These are phyloP conservation scores for Peromyscus attwateri DNA, from an alignment of 2,797 vertebrate species.

Conservation along the genomic window DNA sequence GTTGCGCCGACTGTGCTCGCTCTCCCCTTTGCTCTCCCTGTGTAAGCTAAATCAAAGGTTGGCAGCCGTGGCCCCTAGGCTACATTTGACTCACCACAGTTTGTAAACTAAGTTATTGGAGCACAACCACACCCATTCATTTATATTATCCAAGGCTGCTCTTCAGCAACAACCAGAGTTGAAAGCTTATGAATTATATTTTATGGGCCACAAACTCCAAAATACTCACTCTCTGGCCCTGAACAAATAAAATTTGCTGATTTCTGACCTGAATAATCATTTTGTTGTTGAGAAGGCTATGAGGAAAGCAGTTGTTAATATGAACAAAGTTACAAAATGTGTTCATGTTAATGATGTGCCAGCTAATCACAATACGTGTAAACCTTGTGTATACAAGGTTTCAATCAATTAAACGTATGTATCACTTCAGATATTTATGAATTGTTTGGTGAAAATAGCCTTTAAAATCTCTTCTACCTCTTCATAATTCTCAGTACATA, in stretches of 20 bases:
- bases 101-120: conserved; percentile 49
- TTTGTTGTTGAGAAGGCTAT: conserved; percentile 11
- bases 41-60: conserved; percentile 54
- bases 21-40: conserved; percentile 53
- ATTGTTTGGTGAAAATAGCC: background rate
- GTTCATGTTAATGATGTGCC: fast-evolving
- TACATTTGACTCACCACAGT: conserved; percentile 25
- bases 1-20: conserved; percentile 37
- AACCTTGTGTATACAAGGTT: background rate
- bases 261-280: background rate
- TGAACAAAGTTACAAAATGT: background rate
- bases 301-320: background rate
- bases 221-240: background rate
- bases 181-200: background rate
- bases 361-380: no score
- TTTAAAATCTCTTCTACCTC: background rate
- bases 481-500: background rate
- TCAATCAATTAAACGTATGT: background rate
- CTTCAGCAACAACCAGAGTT: background rate
- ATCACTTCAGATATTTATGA: background rate
- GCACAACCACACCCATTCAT: background rate
- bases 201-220: background rate
- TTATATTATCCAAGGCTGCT: background rate
- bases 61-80: background rate
- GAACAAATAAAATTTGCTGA: conserved; percentile 16